These are phyloP conservation scores for Boulengeromyrus knoepffleri DNA, from an alignment of 2,113 vertebrate genomes.

Conservation along the genomic window DNA sequence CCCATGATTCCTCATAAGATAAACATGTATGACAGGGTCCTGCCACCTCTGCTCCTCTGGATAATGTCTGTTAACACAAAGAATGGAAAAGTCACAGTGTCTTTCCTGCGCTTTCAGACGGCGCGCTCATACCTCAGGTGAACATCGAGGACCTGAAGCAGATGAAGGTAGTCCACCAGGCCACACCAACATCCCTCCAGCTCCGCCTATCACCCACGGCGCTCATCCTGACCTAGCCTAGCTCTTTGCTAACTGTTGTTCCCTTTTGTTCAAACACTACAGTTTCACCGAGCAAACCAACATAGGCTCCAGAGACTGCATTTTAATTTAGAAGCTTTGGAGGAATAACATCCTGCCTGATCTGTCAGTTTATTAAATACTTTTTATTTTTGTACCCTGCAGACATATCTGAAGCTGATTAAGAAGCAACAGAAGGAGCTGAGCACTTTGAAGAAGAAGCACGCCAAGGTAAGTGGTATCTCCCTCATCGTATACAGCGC, in stretches of 20 bases:
- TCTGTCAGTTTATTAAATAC: not conserved
- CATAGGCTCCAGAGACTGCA: not conserved
- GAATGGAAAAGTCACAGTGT: not conserved
- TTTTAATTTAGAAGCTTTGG: not conserved
- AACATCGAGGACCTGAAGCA: conserved; percentile 96
- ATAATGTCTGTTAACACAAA: not conserved
- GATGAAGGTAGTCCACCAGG: conserved; percentile 77
- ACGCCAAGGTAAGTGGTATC: conserved; percentile 76
- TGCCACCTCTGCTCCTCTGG: not conserved
- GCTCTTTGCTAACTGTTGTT: not conserved
- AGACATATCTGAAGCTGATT: conserved; percentile 89
- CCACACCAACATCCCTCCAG: not conserved
- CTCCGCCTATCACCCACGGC: not conserved
- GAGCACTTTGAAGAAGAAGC: conserved; percentile 88
- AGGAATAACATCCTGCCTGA: not conserved
- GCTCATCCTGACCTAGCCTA: not conserved
- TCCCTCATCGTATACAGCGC: not conserved
- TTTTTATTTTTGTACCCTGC: not conserved
- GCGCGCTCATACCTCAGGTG: conserved; percentile 80
- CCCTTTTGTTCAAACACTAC: not conserved
- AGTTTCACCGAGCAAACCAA: not conserved
- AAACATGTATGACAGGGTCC: not conserved
- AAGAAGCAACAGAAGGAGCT: conserved; percentile 98
- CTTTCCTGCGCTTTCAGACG: conserved; percentile 57
- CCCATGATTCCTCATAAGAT: not conserved